Percentiles rank a stretch among this genome's conserved stretches.
Evolutionary conservation across 2,113 vertebrate genomes (phyloP).

Genomic region (Rissa tridactyla): DNA sequence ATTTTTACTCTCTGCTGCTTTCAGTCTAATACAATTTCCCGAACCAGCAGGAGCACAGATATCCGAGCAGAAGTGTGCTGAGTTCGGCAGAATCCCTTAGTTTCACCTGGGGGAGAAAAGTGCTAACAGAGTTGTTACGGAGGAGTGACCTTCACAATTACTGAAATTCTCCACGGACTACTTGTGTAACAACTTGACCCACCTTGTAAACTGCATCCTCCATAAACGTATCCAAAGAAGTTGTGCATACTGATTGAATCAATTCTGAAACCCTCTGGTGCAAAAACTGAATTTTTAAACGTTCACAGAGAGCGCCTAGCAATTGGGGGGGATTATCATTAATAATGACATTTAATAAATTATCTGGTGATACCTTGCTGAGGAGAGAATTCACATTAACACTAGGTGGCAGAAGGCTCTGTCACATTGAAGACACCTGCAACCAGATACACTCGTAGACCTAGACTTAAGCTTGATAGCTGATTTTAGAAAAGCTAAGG

Average conservation of each 20-base stretch:
- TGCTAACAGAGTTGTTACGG: background rate
- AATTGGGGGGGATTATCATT: background rate
- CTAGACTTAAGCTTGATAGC: background rate
- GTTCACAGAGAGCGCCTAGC: no score
- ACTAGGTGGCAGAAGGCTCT: slow-evolving; percentile 73
- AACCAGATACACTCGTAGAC: background rate
- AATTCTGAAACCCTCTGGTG: background rate
- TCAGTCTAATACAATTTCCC: slow-evolving; percentile 23
- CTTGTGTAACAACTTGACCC: background rate
- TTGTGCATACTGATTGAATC: background rate
- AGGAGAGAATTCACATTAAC: slow-evolving; percentile 46
- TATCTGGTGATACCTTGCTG: background rate
- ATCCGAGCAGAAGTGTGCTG: background rate
- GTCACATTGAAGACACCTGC: slow-evolving; percentile 47
- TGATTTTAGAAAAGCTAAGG: background rate
- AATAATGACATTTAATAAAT: background rate
- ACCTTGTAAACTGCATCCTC: background rate
- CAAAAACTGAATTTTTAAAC: background rate
- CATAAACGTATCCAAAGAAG: background rate
- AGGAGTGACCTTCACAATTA: background rate
- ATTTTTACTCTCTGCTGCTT: background rate
- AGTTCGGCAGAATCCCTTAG: background rate
- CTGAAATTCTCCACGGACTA: background rate
- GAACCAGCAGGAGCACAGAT: background rate
- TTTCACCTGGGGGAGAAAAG: background rate